Evolutionary conservation across 2,797 vertebrate genomes (phyloP).

Genomic region (Molossus molossus): DNA sequence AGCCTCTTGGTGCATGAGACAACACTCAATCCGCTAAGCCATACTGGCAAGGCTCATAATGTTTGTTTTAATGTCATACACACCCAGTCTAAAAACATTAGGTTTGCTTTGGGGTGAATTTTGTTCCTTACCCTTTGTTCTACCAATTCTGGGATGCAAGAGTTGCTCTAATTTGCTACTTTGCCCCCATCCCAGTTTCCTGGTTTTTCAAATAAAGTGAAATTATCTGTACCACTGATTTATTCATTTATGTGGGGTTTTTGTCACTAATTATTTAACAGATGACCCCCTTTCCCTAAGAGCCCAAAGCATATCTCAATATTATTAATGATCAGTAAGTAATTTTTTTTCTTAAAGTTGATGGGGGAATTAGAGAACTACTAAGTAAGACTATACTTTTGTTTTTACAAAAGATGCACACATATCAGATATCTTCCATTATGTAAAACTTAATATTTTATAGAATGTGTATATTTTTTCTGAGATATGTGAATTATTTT

Average conservation of each 20-base stretch:
- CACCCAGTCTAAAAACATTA: neutral
- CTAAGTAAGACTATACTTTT: conserved; percentile 32
- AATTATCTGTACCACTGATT: neutral
- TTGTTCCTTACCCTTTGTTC: neutral
- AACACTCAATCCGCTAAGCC: too few relatives aligned
- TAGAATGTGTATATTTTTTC: neutral
- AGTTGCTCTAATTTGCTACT: neutral
- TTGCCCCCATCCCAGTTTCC: neutral
- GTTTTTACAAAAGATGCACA: conserved; percentile 25
- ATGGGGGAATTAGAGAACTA: neutral
- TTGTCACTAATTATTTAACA: conserved; percentile 15
- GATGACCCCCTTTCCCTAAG: neutral
- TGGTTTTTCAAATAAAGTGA: conserved; percentile 41
- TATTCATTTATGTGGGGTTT: neutral
- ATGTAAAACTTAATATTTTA: conserved; percentile 42
- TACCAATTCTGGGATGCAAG: neutral
- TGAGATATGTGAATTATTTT: neutral
- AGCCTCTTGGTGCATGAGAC: too few relatives aligned
- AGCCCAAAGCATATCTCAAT: neutral
- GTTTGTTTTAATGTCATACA: neutral
- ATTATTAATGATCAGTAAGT: neutral
- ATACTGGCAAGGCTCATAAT: neutral
- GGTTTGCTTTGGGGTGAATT: neutral
- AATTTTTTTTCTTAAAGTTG: neutral
- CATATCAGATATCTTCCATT: neutral